Evolutionary conservation across 2,113 vertebrate genomes (phyloP), one percentile per base, ranked within the genome.

Genomic region (Anser cygnoides): DNA sequence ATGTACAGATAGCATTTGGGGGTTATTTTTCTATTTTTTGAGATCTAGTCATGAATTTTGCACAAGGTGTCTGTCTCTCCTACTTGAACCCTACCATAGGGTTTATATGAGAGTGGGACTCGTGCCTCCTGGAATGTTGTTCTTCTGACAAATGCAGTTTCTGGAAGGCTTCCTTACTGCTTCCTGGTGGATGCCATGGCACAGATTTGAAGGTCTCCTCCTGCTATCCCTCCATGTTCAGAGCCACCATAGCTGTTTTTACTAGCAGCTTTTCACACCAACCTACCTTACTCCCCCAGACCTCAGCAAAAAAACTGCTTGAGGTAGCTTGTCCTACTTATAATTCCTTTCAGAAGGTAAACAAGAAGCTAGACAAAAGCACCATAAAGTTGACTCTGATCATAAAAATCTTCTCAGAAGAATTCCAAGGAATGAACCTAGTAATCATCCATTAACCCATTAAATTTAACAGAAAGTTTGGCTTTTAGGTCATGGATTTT

Each of bases 401-500:
- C 54, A 65, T 92, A 54, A 94, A 92, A 92, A 62, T 67, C 9
- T 44, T 92, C 89, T 61, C 62, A 80, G 74, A 79, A 57, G n/a
- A 22, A 21, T 96, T 92, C 12, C 49, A 82, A 83, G 75, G 63
- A 95, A 93, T 94, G 94, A 94, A 88, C 15, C 6, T 62, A 44
- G 71, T 43, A 93, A 84, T 87, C 33, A 20, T 19, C 9, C 57
- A 61, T 55, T 81, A 89, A 87, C 31, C 13, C 23, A 65, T 61
- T 72, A 71, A 62, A 81, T 62, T 88, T 67, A 77, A 31, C 37
- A 70, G 78, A 91, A 79, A 74, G 18, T 5, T 50, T 86, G 26
- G 21, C 46, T 84, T 93, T 87, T 71, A 65, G 75, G 33, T 22
- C 77, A 87, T 59, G 15, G 5, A 17, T 85, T 89, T 82, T 63